Evolutionary conservation across 2,888 invertebrate species (phyloP), one percentile per base, ranked within the genome.

Genomic region (Ferrisia virgata): DNA sequence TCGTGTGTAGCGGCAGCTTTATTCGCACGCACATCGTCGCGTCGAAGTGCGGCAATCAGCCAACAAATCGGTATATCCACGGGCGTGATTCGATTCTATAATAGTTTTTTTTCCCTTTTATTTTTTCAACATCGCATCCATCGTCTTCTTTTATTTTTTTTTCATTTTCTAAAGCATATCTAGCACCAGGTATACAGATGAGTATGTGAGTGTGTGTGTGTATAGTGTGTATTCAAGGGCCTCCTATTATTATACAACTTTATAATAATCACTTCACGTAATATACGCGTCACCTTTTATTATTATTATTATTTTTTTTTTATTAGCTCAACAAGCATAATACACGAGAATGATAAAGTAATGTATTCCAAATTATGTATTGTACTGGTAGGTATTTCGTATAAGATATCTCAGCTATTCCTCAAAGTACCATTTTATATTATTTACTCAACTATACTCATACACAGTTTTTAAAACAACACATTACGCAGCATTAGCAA

Each of bases 41-140:
- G 58, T 36, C 81, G 36, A 47, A 39, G 28, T 18, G 47, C 79
- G 47, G 80, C 47, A 80, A 53, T 53, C 31, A 31, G 58, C 58
- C 82, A 82, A 36, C n/a, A 36, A 82, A 82, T 82, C 82, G 82
- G 53, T 31, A 31, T 39, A 64, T 64, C 82, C 82, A 64, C n/a
- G 18, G 64, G 82, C 82, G 82, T 82, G 58, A 82, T 82, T 82
- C 39, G 64, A 82, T 82, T 82, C 82, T 22, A 64, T 64, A 82
- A 82, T 53, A 22, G 33, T 82, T 58, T 33, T 58, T 81, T 31
- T 58, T 39, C 39, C 39, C 39, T 25, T 64, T 64, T 28, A 22
- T 58, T 25, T 11, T 58, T 25, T 11, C 11, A 39, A 8, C 39
- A 8, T 39, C 25, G 9, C n/a, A 15, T n/a, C 15, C 43, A 43